phyloP scores from a whole-genome alignment of 2,888 invertebrate species.

The Oscheius sp. region DNA sequence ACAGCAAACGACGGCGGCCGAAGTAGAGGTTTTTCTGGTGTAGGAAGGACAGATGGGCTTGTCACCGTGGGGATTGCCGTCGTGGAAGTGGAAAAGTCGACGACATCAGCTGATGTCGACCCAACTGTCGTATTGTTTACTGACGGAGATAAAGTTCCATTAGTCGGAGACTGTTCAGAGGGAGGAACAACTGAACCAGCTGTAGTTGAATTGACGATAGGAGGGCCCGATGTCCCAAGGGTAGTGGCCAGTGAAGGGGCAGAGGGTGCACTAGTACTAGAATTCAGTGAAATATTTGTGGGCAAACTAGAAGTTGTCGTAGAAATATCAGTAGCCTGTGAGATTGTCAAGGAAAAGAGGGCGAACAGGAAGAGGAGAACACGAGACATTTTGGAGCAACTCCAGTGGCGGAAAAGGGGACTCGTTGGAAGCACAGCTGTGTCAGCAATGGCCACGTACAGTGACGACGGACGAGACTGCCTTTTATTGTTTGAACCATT shows the following conservation, averaged over 20 bases:
- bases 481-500: no score
- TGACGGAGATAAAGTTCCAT: not conserved
- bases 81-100: not conserved
- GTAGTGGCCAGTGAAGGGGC: not conserved
- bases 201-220: no score
- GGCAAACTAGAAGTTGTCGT: not conserved
- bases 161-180: not conserved
- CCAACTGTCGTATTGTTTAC: not conserved
- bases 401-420: not conserved
- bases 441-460: constrained; percentile 2
- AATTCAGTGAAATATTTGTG: not conserved
- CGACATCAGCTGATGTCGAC: not conserved
- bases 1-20: constrained; percentile 5
- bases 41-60: not conserved
- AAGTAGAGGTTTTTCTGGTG: not conserved
- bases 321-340: not conserved
- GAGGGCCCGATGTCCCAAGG: no score
- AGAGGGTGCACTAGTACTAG: not conserved
- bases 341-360: not conserved
- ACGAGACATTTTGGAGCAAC: not conserved
- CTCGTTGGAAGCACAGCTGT: not conserved
- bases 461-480: not conserved
- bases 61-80: not conserved
- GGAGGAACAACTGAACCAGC: not conserved
- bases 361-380: not conserved